Evolutionary conservation across 1,140 invertebrate species (phyloP).

Genomic region (Thereuonema tuberculata): DNA sequence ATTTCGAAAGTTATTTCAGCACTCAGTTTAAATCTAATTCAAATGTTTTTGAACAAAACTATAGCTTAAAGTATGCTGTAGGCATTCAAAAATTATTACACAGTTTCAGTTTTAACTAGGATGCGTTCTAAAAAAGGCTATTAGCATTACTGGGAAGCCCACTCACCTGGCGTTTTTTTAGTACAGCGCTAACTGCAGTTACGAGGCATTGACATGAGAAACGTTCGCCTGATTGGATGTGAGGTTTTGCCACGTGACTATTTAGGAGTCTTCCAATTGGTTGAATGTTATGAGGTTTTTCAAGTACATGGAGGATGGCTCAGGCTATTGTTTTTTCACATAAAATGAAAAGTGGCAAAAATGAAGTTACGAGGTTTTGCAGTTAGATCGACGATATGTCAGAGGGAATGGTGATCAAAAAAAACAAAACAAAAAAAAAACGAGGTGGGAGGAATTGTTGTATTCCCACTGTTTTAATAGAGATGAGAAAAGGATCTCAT

Average conservation of each 20-base stretch:
- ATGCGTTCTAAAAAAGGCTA: not conserved
- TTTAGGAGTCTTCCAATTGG: no score
- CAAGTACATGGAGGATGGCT: no score
- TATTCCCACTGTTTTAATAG: no score
- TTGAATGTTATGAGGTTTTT: no score
- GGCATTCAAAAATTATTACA: not conserved
- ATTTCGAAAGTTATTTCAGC: not conserved
- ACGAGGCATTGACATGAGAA: not conserved
- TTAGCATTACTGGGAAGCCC: not conserved
- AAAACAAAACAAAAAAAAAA: no score
- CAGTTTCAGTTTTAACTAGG: not conserved
- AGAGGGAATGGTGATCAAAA: no score
- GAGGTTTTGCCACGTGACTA: no score
- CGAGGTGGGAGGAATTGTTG: no score
- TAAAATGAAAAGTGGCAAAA: no score
- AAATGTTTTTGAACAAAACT: not conserved
- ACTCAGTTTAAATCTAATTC: not conserved
- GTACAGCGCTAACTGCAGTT: not conserved
- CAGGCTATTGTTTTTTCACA: not conserved
- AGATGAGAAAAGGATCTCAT: no score
- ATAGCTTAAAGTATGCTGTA: not conserved
- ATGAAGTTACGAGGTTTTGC: no score
- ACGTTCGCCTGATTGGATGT: not conserved
- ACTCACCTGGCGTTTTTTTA: not conserved
- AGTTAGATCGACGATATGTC: no score